phyloP scores from a whole-genome alignment of 1,140 invertebrate genomes.

The Drosophila melanica region DNA sequence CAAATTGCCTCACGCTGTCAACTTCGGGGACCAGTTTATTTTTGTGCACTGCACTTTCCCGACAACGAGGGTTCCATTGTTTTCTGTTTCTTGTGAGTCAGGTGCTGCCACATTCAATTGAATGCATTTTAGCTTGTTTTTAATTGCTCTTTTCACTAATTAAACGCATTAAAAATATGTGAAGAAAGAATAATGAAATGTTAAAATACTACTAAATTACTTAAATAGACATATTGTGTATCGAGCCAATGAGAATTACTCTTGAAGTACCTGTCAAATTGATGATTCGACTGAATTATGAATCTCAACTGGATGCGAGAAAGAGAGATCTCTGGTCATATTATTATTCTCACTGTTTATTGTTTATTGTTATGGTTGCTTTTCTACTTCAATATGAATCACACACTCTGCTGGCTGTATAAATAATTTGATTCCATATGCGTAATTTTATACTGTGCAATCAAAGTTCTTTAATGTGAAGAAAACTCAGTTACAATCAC shows the following conservation, averaged over 20 bases:
- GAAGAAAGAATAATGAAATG: too few species aligned
- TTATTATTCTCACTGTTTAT: neutral
- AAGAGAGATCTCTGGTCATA: neutral
- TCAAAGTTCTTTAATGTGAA: constrained; percentile 23
- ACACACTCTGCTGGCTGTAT: constrained; percentile 22
- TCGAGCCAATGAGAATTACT: too few species aligned
- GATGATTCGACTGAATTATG: neutral
- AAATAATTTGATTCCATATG: constrained; percentile 42
- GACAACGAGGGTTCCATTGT: neutral
- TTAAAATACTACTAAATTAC: neutral
- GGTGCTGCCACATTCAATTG: constrained; percentile 17
- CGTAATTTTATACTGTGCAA: constrained; percentile 30
- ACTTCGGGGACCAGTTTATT: constrained; percentile 49
- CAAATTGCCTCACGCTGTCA: constrained; percentile 46
- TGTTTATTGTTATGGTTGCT: constrained; percentile 14
- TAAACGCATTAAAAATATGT: neutral
- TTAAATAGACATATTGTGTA: too few species aligned
- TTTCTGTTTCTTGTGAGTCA: constrained; percentile 20
- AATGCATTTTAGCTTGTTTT: constrained; percentile 28
- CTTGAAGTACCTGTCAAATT: constrained; percentile 6
- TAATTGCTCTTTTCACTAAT: neutral
- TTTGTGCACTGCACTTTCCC: constrained; percentile 28
- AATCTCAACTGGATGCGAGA: neutral
- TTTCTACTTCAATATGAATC: constrained; percentile 40
- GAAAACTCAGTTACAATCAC: constrained; percentile 18